Evolutionary conservation across 2,113 vertebrate genomes (phyloP).

Genomic region (Tursiops truncatus): DNA sequence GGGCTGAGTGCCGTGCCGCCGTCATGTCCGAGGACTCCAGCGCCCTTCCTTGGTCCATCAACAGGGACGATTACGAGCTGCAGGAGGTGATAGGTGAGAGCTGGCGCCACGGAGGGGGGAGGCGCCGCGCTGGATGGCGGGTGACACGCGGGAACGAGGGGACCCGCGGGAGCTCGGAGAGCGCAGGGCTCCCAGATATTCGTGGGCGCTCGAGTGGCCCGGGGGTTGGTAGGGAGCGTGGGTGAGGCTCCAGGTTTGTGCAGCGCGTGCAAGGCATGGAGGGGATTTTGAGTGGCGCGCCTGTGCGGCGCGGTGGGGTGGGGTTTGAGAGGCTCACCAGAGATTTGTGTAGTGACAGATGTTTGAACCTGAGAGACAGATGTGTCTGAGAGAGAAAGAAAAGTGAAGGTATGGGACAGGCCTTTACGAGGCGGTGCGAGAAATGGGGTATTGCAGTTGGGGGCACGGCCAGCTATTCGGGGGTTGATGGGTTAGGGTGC

Average conservation of each 20-base stretch:
- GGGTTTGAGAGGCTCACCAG: background rate
- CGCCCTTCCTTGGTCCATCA: constrained; percentile 96
- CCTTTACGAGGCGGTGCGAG: background rate
- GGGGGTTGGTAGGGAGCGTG: background rate
- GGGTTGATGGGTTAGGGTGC: background rate
- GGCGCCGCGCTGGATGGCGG: background rate
- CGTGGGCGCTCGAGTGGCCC: background rate
- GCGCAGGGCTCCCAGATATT: background rate
- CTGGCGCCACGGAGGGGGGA: constrained; percentile 4
- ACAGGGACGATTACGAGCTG: constrained; percentile 96
- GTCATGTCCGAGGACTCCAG: constrained; percentile 95
- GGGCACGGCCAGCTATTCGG: background rate
- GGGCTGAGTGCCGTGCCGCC: constrained; percentile 67
- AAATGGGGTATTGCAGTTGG: background rate
- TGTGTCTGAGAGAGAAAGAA: background rate
- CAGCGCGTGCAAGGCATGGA: background rate
- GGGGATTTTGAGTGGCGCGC: background rate
- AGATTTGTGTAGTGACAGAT: background rate
- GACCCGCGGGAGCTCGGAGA: background rate
- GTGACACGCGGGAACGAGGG: background rate
- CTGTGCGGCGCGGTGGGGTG: background rate
- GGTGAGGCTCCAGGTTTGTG: background rate
- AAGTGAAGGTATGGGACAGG: background rate
- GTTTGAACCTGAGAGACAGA: background rate
- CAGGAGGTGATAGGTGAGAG: constrained; percentile 97